phyloP scores from a whole-genome alignment of 2,113 vertebrate species.

The Mesoclemmys tuberculata region DNA sequence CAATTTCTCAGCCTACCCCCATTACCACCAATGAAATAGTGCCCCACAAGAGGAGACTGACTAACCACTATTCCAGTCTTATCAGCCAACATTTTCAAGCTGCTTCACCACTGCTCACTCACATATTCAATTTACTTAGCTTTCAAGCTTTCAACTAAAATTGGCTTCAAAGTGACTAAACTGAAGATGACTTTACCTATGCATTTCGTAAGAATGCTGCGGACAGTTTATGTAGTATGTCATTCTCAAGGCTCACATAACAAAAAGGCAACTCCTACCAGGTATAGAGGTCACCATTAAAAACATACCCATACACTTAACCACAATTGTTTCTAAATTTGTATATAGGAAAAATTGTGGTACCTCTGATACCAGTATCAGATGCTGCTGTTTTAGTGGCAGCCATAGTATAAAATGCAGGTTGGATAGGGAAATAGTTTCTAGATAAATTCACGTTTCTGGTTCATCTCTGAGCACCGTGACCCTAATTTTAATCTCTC shows the following conservation, averaged over 20 bases:
- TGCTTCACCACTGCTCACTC: conserved; percentile 23
- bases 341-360: conserved; percentile 20
- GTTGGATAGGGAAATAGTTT: not conserved
- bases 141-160: conserved; percentile 47
- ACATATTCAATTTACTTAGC: conserved; percentile 1
- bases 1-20: conserved; percentile 42
- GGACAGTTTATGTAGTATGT: not conserved
- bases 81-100: not conserved
- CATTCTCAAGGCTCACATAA: not conserved
- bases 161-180: conserved; percentile 1
- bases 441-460: conserved; percentile 32
- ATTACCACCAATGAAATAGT: not conserved
- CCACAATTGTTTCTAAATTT: conserved; percentile 40
- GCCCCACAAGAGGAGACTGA: not conserved
- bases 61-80: not conserved
- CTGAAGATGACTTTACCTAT: not conserved
- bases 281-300: not conserved
- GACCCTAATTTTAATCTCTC: conserved; percentile 48
- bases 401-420: conserved; percentile 9
- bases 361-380: conserved; percentile 41
- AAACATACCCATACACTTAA: not conserved
- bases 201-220: not conserved
- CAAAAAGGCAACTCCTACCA: not conserved
- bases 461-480: conserved; percentile 35
- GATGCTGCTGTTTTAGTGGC: not conserved